Conservation (phyloP, 2,888 invertebrate species). For the Chrysina gloriosa region DNA sequence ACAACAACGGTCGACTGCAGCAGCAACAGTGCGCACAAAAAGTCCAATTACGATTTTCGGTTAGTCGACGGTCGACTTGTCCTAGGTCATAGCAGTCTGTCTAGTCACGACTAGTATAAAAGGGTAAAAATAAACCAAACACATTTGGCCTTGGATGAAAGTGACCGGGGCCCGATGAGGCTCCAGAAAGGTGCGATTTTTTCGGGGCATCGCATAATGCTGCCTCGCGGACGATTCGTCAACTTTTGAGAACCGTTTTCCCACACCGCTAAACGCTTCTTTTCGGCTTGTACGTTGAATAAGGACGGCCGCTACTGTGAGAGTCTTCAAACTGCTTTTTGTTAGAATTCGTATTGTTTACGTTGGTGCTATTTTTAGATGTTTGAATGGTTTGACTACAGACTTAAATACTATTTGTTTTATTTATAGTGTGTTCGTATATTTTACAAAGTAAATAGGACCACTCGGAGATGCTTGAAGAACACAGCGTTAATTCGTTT, state of each 20-base stretch:
- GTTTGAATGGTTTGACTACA: conserved; percentile 4
- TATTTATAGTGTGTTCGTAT: conserved; percentile 11
- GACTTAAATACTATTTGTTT: background rate
- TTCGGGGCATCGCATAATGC: conserved; percentile 12
- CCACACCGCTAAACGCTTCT: conserved; percentile 5
- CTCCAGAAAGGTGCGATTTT: conserved; percentile 56
- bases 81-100: conserved; percentile 60
- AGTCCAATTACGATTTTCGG: conserved; percentile 31
- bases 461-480: background rate
- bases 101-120: conserved; percentile 55
- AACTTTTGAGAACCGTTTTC: conserved; percentile 25
- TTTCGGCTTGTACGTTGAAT: background rate
- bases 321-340: conserved; percentile 10
- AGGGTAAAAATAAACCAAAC: conserved; percentile 62
- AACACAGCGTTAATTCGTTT: too few species aligned
- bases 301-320: background rate
- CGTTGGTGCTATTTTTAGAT: conserved; percentile 14
- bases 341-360: conserved; percentile 11
- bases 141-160: conserved; percentile 60
- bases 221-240: conserved; percentile 16
- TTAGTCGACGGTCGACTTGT: conserved; percentile 48
- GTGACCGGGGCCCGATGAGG: conserved; percentile 58
- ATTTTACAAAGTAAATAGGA: background rate
- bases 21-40: conserved; percentile 20
- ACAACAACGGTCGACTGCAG: conserved; percentile 37